phyloP scores from a whole-genome alignment of 2,888 invertebrate species.

The Epistrophella euchroma region DNA sequence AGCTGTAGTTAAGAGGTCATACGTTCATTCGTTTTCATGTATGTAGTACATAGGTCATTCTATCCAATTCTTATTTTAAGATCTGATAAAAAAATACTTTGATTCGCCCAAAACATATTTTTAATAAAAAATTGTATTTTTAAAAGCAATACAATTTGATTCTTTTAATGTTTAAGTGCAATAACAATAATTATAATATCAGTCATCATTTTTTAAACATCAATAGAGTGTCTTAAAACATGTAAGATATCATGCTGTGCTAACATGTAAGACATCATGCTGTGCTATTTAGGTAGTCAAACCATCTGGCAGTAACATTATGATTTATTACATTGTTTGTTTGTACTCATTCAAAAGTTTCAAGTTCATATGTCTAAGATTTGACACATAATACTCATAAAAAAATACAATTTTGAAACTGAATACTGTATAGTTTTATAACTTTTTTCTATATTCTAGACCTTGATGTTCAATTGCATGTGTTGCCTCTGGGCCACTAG shows the following conservation, averaged over 20 bases:
- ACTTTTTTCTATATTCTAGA: not conserved
- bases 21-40: no score
- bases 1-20: no score
- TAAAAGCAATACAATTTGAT: not conserved
- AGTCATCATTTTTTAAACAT: not conserved
- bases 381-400: not conserved
- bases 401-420: not conserved
- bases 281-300: conserved; percentile 31
- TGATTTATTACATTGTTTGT: conserved; percentile 24
- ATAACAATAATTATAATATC: not conserved
- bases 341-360: not conserved
- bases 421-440: not conserved
- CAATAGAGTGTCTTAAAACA: not conserved
- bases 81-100: no score
- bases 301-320: conserved; percentile 6
- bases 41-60: no score
- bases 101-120: no score
- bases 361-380: conserved; percentile 13
- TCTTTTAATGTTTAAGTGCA: not conserved
- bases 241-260: not conserved
- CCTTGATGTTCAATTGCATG: conserved; percentile 29
- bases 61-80: no score
- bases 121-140: no score
- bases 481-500: conserved; percentile 18
- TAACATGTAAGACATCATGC: conserved; percentile 27